A percentile compares a stretch with the other conserved stretches of the same genome.
These are phyloP conservation scores for Psammodynastes pulverulentus DNA, from an alignment of 2,113 vertebrate genomes.

Conservation along the genomic window DNA sequence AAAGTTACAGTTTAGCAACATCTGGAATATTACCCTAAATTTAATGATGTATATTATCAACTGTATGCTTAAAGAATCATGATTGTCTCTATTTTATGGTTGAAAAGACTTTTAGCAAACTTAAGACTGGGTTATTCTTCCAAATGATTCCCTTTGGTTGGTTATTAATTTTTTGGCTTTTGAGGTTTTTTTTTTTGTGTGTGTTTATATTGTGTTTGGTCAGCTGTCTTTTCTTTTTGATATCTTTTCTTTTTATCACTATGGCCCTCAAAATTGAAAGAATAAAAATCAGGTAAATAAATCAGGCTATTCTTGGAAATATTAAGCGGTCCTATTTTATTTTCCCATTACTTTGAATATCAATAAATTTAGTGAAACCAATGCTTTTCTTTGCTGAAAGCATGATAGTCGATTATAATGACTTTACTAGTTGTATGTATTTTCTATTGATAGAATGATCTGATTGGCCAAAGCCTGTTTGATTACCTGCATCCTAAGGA, in stretches of 20 bases:
- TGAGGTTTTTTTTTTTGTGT: not conserved
- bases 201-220: not conserved
- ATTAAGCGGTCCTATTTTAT: not conserved
- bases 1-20: not conserved
- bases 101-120: not conserved
- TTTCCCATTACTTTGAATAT: not conserved
- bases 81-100: not conserved
- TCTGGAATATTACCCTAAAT: not conserved
- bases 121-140: not conserved
- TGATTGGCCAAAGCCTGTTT: conserved; percentile 98
- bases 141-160: not conserved
- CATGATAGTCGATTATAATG: not conserved
- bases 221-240: not conserved
- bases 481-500: conserved; percentile 99
- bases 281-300: not conserved
- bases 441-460: conserved; percentile 81
- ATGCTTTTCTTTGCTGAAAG: not conserved
- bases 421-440: conserved; percentile 3
- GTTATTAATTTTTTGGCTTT: not conserved
- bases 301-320: not conserved
- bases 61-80: not conserved
- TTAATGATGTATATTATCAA: not conserved
- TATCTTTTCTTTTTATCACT: not conserved
- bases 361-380: not conserved
- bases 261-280: not conserved